Evolutionary conservation across 2,888 invertebrate species (phyloP), one percentile per base, ranked within the genome.

Genomic region (Branchipolynoe longqiensis): DNA sequence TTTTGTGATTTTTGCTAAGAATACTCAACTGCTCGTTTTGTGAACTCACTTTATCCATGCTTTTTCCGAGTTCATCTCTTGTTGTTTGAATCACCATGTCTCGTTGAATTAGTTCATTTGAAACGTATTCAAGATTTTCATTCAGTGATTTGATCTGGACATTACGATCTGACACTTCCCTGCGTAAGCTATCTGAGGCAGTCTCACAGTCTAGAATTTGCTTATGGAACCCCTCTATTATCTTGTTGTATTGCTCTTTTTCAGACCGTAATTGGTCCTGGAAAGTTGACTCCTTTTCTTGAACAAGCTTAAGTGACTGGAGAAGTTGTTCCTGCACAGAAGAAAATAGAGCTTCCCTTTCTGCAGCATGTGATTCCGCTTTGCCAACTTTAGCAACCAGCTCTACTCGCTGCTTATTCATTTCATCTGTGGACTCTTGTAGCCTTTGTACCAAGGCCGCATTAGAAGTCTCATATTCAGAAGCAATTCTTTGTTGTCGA

Each of bases 251-350:
- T 18, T 78, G 38, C 54, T 85, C 83, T 36, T 84, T 86, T 12
- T 86, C 86, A 36, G 69, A 56, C 56, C 69, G 84, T 6, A 84
- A 38, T 31, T 73, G 56, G 22, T 85, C 85, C 40, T 85, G 82
- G 38, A 58, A 85, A 28, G 58, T 40, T 8, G 56, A 40, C 54
- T 86, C 85, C 41, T 85, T 73, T 31, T 82, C 82, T 33, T 85
- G 86, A 1, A 82, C 25, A 48, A 81, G 38, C 38, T 84, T 82
- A 0, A 86, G 69, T 4, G 86, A 84, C n/a, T 78, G 33, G 18
- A 86, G 81, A 12, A 86, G 59, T 41, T 86, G 86, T 31, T 86
- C 84, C 54, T 84, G 84, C 3, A 86, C 14, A 8, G 86, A 81
- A 25, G 74, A 81, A 12, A 85, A 31, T 33, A 83, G 85, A 31